Base-by-base conservation (phyloP, 2,888 invertebrate genomes). In the Pterostichus niger region DNA sequence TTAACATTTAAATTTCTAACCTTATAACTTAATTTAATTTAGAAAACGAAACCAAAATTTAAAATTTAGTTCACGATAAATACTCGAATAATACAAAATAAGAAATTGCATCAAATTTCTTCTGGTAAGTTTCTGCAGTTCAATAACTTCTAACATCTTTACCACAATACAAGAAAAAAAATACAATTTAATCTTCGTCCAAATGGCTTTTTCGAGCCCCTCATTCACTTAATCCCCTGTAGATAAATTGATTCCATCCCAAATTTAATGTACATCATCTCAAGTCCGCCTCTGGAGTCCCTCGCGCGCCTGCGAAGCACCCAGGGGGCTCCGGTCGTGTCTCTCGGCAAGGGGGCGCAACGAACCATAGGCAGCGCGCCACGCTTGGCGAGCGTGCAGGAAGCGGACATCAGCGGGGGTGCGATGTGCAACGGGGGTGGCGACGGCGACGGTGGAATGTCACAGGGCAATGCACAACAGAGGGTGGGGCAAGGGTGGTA, bases 241-340 rank as follows among this genome's bases (percentile, higher is more conserved):
- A 64, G 64, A 64, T 31, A 64, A 64, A 64, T 64, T 64, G 64
- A 64, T 64, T 64, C 64, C 40, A 64, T 64, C 35, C 33, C n/a
- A 52, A 52, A 52, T 52, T 52, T 52, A 52, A 52, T 52, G 52
- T 52, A 13, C 52, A 52, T 52, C 52, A 52, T 52, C 52, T 52
- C n/a, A 1, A 52, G 10, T 5, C 24, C 24, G 24, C 24, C 24
- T 24, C 24, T 24, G 31, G n/a, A 35, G 40, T 31, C 13, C 52
- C 52, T 10, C 5, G n/a, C 33, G 64, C 31, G 9, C 44, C 44
- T 10, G 44, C 17, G 68, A 40, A 17, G 68, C 40, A 15, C 68
- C 52, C 75, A 11, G 52, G 52, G 75, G 52, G 31, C 52, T 33
- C 64, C 11, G n/a, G 35, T 11, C 64, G 10, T 33, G 75, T 33